Base-by-base conservation (phyloP, 1,140 invertebrate genomes). In the Mizuhopecten yessoensis region DNA sequence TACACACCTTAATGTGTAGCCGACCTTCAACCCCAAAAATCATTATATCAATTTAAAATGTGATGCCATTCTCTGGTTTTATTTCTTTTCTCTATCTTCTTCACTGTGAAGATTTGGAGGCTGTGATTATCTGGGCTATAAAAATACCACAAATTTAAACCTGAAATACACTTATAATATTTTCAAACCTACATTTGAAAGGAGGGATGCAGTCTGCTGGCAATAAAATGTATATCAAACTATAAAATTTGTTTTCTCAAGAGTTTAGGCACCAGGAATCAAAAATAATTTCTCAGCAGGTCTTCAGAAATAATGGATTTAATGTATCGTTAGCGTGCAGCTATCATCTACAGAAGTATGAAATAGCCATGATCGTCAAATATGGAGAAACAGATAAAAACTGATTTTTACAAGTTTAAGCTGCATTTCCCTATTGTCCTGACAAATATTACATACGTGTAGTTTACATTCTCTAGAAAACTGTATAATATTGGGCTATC, bases 311-410 rank as follows among this genome's bases (percentile, higher is more conserved):
- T n/a, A 29, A 75, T 17, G 9, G 57, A 17, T 75, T 75, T 75
- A 49, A 29, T 75, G 57, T 29, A 75, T 29, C 57, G 57, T 75
- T n/a, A 75, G 42, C 42, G 17, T 45, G n/a, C 1, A 75, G 57
- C 29, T 75, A 75, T 75, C n/a, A 75, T 75, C n/a, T 9, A 1
- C 9, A 29, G 2, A 75, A 5, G 57, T 75, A 29, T 13, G 17
- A 2, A 29, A 75, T 75, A n/a, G 0, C 5, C 57, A 75, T 17
- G n/a, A 75, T 75, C 23, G n/a, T 29, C n/a, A 75, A 75, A 75
- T 75, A n/a, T 29, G n/a, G 57, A n/a, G n/a, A 75, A 75, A 75
- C 57, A 29, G 57, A 75, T 75, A 75, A 75, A 75, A 75, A 75
- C n/a, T 29, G 57, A 75, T 75, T 75, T 75, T 29, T 75, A 75